Conservation (phyloP, 2,888 invertebrate genomes). For the Philopedon plagiatum region DNA sequence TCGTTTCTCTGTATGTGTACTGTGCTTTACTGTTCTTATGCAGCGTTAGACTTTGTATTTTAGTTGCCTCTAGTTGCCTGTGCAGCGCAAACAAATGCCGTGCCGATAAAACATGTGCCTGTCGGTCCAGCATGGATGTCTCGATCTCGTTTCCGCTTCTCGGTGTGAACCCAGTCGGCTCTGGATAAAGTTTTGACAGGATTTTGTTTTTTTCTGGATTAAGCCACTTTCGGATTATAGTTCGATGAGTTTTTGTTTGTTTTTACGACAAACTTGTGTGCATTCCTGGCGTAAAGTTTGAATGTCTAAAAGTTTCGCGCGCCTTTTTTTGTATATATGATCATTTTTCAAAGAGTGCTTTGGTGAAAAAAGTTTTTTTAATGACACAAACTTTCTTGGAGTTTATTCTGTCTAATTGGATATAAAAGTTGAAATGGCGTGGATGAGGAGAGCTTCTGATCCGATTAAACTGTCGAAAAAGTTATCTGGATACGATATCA, state of each 20-base stretch:
- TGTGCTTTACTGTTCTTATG: slow-evolving; percentile 56
- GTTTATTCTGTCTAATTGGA: slow-evolving; percentile 50
- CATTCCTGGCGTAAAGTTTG: background rate
- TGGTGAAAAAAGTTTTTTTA: slow-evolving; percentile 10
- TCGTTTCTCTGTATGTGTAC: slow-evolving; percentile 37
- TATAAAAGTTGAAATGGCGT: slow-evolving; percentile 58
- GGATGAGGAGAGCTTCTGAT: slow-evolving; percentile 62
- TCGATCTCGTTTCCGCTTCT: slow-evolving; percentile 39
- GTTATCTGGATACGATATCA: slow-evolving; percentile 53
- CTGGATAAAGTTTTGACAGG: slow-evolving; percentile 28
- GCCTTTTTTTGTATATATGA: background rate
- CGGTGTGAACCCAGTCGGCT: background rate
- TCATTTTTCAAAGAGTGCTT: background rate
- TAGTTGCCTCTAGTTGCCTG: slow-evolving; percentile 44
- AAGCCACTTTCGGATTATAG: slow-evolving; percentile 8
- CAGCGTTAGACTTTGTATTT: slow-evolving; percentile 48
- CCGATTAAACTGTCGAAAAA: slow-evolving; percentile 56
- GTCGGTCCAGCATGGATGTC: slow-evolving; percentile 29
- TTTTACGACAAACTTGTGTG: slow-evolving; percentile 21
- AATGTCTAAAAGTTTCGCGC: background rate
- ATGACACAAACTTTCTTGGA: slow-evolving; percentile 41
- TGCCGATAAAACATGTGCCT: slow-evolving; percentile 44
- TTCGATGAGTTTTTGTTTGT: slow-evolving; percentile 24
- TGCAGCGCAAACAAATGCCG: slow-evolving; percentile 35
- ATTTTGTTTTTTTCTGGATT: background rate